Evolutionary conservation across 2,888 invertebrate genomes (phyloP), one percentile per base, ranked within the genome.

Genomic region (Neoscelio sp.): DNA sequence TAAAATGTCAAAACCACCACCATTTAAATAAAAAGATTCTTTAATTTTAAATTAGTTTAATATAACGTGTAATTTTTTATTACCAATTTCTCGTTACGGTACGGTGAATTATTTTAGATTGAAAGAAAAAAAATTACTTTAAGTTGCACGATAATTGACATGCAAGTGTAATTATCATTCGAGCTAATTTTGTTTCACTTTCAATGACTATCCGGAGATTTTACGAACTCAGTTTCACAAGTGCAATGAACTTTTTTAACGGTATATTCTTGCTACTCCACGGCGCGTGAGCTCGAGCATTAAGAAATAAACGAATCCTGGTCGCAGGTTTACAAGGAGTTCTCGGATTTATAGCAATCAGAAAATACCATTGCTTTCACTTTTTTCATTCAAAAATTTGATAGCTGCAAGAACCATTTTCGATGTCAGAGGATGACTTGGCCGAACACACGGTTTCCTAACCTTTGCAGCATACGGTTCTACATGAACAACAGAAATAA

Each of bases 231-330:
- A 26, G 52, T 60, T 75, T 65, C 46, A 50, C 56, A 62, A 44
- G 79, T 64, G 74, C 79, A 70, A 56, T 75, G 70, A 79, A 79
- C 79, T 75, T 79, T 78, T 79, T 79, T 71, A 79, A 79, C 75
- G 75, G 79, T 79, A 78, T 58, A 71, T 67, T 56, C 64, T 38
- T 60, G 30, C 50, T 48, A 46, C 50, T 64, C 30, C 8, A 10
- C 40, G 35, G 38, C 23, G 48, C 42, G 26, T 7, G 70, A 58
- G 50, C 20, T 26, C 46, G 28, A 58, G 50, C 70, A 44, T 76
- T 58, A 54, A 60, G 54, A 62, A 75, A 67, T 56, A 52, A 58
- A 62, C 54, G 42, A 58, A 70, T 64, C 30, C 12, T 28, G 40
- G 15, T 12, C 38, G 42, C 33, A 20, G 35, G 5, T 23, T 15